phyloP scores from a whole-genome alignment of 2,888 invertebrate genomes.

The Phalera bucephala region DNA sequence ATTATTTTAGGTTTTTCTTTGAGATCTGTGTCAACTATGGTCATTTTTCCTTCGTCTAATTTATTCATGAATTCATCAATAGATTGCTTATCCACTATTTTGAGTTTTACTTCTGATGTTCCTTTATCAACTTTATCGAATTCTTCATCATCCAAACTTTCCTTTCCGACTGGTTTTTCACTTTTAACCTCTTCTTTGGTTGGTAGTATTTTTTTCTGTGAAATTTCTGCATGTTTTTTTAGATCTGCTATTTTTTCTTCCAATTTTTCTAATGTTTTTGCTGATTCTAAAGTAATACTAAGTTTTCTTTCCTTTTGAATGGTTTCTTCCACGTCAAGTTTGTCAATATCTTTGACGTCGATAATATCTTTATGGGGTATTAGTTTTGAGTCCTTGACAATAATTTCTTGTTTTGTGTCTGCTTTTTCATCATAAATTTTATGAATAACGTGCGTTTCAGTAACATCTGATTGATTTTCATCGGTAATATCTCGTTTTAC shows the following conservation, averaged over 20 bases:
- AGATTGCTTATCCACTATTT: background rate
- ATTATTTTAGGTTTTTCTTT: background rate
- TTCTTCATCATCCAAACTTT: constrained; percentile 26
- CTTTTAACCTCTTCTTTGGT: constrained; percentile 12
- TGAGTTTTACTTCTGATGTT: background rate
- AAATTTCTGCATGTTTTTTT: constrained; percentile 49
- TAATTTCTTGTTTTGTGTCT: too few relatives aligned
- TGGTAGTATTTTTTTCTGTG: background rate
- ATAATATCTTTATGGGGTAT: too few relatives aligned
- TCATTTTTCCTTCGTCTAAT: constrained; percentile 1
- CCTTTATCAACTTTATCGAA: constrained; percentile 9
- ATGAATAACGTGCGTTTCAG: too few relatives aligned
- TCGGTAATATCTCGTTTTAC: constrained; percentile 47
- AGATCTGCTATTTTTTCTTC: constrained; percentile 72
- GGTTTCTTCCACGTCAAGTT: constrained; percentile 6
- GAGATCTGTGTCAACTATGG: background rate
- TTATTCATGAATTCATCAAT: background rate
- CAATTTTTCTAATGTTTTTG: constrained; percentile 71
- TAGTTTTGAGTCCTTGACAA: too few relatives aligned
- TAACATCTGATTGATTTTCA: too few relatives aligned
- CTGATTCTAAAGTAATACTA: constrained; percentile 57
- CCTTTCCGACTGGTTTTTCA: constrained; percentile 6
- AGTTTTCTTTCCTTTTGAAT: constrained; percentile 39
- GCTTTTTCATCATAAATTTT: too few relatives aligned
- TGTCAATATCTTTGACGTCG: constrained; percentile 8